A percentile compares a stretch with the other conserved stretches of the same genome.
These are phyloP conservation scores for Bucorvus abyssinicus DNA, from an alignment of 2,797 vertebrate genomes.

Conservation along the genomic window DNA sequence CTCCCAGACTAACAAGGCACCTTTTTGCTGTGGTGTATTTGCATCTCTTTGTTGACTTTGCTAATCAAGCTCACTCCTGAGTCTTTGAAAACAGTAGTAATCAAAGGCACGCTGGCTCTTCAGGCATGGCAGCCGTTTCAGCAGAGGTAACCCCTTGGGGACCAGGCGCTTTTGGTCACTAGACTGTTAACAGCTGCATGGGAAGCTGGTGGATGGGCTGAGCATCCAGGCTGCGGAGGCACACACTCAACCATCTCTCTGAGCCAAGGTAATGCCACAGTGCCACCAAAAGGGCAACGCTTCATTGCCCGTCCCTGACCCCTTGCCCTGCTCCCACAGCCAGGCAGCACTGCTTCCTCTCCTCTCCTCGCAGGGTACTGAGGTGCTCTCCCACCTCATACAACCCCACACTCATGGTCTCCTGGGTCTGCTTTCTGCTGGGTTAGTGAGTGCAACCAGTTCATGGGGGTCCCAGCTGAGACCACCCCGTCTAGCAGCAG, in stretches of 20 bases:
- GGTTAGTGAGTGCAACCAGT: neutral
- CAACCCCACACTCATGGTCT: neutral
- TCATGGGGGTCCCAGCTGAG: neutral
- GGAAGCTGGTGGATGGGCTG: neutral
- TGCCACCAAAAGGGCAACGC: conserved; percentile 54
- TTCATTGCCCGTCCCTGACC: neutral
- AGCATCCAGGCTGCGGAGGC: neutral
- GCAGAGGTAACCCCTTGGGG: neutral
- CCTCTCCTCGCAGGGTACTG: neutral
- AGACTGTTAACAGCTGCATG: neutral
- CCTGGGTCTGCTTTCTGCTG: neutral
- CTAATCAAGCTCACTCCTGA: conserved; percentile 30
- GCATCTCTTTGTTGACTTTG: conserved; percentile 58
- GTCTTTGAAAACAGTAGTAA: conserved; percentile 17
- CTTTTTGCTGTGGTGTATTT: neutral
- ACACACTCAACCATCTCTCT: neutral
- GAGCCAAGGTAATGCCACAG: conserved; percentile 46
- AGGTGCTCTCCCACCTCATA: neutral
- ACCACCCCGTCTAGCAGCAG: neutral
- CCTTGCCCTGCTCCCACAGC: neutral
- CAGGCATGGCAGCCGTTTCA: neutral
- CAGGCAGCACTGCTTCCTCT: neutral
- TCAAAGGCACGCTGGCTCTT: neutral
- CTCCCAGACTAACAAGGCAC: neutral
- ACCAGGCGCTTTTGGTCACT: neutral